phyloP scores from a whole-genome alignment of 53 echinoderm and acorn worm species.

The Stichopus horrens region DNA sequence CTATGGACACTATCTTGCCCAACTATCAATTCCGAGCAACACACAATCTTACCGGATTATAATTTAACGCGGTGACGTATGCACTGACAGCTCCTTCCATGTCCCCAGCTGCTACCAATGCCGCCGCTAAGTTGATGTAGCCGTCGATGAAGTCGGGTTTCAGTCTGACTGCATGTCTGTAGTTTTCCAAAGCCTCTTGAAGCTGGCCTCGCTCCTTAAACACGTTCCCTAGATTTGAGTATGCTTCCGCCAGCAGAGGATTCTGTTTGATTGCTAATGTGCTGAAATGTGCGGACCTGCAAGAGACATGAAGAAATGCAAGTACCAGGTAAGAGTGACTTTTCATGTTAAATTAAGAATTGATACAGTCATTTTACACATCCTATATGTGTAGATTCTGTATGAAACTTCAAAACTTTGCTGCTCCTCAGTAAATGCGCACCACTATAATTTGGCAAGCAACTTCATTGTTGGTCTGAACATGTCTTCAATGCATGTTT shows the following conservation, averaged over 20 bases:
- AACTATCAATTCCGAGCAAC: too few relatives aligned
- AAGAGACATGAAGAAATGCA: not conserved
- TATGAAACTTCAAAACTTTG: too few relatives aligned
- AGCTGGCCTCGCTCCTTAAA: conserved; percentile 98
- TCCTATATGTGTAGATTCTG: too few relatives aligned
- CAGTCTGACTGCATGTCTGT: conserved; percentile 94
- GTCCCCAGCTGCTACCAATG: conserved; percentile 95
- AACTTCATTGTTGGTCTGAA: too few relatives aligned
- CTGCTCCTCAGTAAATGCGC: too few relatives aligned
- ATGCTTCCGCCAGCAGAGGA: conserved; percentile 95
- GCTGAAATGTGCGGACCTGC: conserved; percentile 97
- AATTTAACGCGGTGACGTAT: conserved; percentile 90
- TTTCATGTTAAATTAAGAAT: too few relatives aligned
- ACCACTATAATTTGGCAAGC: too few relatives aligned
- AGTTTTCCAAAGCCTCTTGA: conserved; percentile 96
- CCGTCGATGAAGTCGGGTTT: conserved; percentile 99
- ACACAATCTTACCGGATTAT: conserved; percentile 84
- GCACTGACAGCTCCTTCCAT: conserved; percentile 99
- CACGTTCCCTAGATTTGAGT: conserved; percentile 96
- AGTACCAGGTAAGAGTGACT: not conserved
- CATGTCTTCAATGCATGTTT: too few relatives aligned
- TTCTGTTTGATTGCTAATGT: conserved; percentile 97
- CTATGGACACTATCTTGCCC: too few relatives aligned
- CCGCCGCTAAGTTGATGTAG: conserved; percentile 98
- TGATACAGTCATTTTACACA: too few relatives aligned